A percentile compares a stretch with the other conserved stretches of the same genome.
These are phyloP conservation scores for Thrips palmi DNA, from an alignment of 1,140 invertebrate genomes.

Conservation along the genomic window DNA sequence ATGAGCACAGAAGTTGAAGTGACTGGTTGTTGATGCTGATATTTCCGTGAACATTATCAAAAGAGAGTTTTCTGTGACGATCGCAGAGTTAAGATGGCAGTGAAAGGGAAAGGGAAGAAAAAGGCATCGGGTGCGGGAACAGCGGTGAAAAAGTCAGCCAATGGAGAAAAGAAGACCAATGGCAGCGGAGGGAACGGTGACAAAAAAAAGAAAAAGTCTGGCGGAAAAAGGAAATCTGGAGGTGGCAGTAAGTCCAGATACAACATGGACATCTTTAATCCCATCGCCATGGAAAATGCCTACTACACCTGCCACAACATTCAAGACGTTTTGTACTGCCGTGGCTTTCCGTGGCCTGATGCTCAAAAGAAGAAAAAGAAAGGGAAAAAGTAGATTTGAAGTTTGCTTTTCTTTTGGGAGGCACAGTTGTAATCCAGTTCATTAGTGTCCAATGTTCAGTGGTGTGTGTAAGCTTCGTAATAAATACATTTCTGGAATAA, in stretches of 20 bases:
- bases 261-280: slow-evolving; percentile 63
- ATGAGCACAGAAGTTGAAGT: no score
- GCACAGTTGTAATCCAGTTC: no score
- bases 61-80: no score
- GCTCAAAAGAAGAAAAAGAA: slow-evolving; percentile 60
- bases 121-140: no score
- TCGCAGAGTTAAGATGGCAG: no score
- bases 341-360: slow-evolving; percentile 69
- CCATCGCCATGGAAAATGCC: slow-evolving; percentile 73
- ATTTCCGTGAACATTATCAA: no score
- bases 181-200: neutral
- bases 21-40: no score
- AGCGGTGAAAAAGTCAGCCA: slow-evolving; percentile 11
- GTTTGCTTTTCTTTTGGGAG: no score
- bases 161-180: neutral
- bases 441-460: no score
- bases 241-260: slow-evolving; percentile 33
- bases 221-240: slow-evolving; percentile 34
- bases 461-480: no score
- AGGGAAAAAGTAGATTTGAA: slow-evolving; percentile 30
- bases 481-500: no score
- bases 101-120: no score
- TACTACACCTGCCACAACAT: slow-evolving; percentile 78
- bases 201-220: slow-evolving; percentile 20
- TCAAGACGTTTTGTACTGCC: slow-evolving; percentile 51